Percentiles rank a stretch among this genome's conserved stretches.
Evolutionary conservation across 2,888 invertebrate species (phyloP).

Genomic region (Bombylius discolor): DNA sequence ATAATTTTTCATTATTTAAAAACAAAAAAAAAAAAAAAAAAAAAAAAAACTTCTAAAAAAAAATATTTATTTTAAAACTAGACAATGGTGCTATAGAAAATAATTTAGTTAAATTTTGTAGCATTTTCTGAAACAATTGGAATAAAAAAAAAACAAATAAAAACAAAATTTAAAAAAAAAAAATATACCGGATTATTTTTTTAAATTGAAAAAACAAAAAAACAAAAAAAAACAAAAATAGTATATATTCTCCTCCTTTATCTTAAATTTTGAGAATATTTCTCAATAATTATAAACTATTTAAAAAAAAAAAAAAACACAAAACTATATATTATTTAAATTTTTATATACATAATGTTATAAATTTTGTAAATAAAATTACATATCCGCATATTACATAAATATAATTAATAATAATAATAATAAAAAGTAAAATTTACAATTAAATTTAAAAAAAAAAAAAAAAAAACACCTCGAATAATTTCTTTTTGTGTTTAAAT

Average conservation of each 20-base stretch:
- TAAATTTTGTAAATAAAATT: too few relatives aligned
- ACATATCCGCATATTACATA: background rate
- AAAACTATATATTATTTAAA: background rate
- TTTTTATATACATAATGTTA: background rate
- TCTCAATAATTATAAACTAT: conserved; percentile 2
- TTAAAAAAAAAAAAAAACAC: background rate
- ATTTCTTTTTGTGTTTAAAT: conserved; percentile 1
- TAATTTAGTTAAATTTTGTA: conserved; percentile 11
- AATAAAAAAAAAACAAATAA: conserved; percentile 1
- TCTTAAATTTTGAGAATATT: conserved; percentile 9
- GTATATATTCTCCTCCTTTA: background rate
- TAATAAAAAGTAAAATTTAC: background rate
- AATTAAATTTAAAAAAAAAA: background rate
- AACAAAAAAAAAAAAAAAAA: too few relatives aligned
- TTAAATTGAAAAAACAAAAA: background rate
- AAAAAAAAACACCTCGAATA: background rate
- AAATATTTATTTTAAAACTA: conserved; percentile 14
- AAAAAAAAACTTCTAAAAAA: background rate
- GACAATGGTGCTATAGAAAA: conserved; percentile 31
- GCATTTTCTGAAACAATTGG: background rate
- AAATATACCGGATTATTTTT: background rate
- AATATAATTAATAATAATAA: too few relatives aligned
- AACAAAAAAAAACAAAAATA: conserved; percentile 1
- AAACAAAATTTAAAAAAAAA: conserved; percentile 5
- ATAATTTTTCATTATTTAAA: too few relatives aligned